Conservation (phyloP, 1,140 invertebrate species). For the Palaemon carinicauda region DNA sequence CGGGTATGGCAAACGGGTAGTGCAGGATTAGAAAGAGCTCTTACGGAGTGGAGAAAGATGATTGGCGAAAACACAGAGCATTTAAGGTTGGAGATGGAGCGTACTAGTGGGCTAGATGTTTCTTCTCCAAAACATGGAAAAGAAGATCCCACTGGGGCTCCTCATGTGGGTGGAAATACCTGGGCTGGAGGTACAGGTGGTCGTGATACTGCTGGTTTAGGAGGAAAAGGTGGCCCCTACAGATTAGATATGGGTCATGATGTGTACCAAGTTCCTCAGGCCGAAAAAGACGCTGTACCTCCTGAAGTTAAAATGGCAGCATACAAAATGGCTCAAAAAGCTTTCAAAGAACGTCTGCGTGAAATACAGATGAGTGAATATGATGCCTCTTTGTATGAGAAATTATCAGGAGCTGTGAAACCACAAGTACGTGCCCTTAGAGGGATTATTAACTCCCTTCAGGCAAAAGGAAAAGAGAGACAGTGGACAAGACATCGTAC, state of each 20-base stretch:
- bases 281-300: conserved; percentile 89
- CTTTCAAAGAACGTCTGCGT: conserved; percentile 85
- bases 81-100: conserved; percentile 78
- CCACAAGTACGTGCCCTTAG: conserved; percentile 69
- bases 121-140: conserved; percentile 91
- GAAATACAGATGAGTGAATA: conserved; percentile 96
- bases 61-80: conserved; percentile 63
- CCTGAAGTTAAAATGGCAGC: conserved; percentile 89
- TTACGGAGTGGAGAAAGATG: conserved; percentile 68
- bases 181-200: conserved; percentile 96
- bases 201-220: conserved; percentile 88
- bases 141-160: conserved; percentile 84
- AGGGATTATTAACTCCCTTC: conserved; percentile 74
- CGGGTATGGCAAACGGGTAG: conserved; percentile 72
- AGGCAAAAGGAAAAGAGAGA: conserved; percentile 92
- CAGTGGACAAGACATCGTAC: conserved; percentile 93
- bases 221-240: conserved; percentile 91
- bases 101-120: conserved; percentile 76
- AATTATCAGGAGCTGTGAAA: conserved; percentile 80
- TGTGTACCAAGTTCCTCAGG: conserved; percentile 76
- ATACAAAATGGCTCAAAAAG: conserved; percentile 89
- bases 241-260: conserved; percentile 90
- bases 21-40: conserved; percentile 66
- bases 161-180: conserved; percentile 94
- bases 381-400: conserved; percentile 87